Evolutionary conservation across 2,113 vertebrate genomes (phyloP).

Genomic region (Noturus placidus): DNA sequence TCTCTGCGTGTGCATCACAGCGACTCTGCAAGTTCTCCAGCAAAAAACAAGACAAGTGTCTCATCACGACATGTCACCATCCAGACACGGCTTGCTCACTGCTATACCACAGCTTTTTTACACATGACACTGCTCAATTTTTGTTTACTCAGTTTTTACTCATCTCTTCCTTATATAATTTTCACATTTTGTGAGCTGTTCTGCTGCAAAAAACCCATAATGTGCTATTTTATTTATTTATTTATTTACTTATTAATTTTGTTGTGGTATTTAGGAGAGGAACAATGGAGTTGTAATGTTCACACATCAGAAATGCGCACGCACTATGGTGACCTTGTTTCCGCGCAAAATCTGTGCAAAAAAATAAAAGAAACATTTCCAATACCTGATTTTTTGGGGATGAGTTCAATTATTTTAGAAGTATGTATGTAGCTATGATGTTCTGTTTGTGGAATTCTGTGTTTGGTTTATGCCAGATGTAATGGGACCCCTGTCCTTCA

Average conservation of each 20-base stretch:
- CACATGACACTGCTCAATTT: not conserved
- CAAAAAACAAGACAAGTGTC: constrained; percentile 54
- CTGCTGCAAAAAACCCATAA: not conserved
- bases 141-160: not conserved
- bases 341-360: not conserved
- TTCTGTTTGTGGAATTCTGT: too few species aligned
- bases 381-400: not conserved
- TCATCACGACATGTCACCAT: constrained; percentile 42
- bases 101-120: constrained; percentile 12
- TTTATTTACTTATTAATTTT: not conserved
- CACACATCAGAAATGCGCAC: not conserved
- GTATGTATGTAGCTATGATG: too few species aligned
- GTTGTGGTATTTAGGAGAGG: not conserved
- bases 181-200: not conserved
- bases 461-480: too few species aligned
- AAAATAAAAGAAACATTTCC: not conserved
- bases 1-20: constrained; percentile 54
- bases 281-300: not conserved
- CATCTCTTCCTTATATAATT: not conserved
- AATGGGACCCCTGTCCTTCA: too few species aligned
- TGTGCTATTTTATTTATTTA: not conserved
- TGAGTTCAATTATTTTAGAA: not conserved
- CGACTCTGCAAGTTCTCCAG: constrained; percentile 42
- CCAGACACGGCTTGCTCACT: constrained; percentile 46
- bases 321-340: not conserved